These are phyloP conservation scores for Corydoras maculifer DNA, from an alignment of 2,113 vertebrate genomes.

Conservation along the genomic window DNA sequence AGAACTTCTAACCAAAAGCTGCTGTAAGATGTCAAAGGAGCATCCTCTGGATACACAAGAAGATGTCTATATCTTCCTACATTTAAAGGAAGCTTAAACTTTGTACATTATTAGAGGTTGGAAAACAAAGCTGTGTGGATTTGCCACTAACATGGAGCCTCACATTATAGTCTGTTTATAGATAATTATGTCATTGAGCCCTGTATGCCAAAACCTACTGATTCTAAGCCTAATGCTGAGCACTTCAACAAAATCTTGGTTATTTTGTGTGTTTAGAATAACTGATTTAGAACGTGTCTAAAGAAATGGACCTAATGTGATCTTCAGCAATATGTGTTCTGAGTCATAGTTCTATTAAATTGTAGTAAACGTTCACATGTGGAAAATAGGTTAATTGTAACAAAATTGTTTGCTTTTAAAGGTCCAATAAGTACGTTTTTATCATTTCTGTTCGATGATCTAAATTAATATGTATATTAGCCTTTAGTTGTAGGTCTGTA, in stretches of 20 bases:
- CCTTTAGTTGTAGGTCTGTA: no score
- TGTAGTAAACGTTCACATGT: background rate
- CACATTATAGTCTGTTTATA: constrained; percentile 34
- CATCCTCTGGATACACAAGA: constrained; percentile 25
- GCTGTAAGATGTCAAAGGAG: constrained; percentile 43
- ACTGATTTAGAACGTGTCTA: background rate
- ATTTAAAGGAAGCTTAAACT: constrained; percentile 24
- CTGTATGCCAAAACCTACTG: constrained; percentile 31
- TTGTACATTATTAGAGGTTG: constrained; percentile 14
- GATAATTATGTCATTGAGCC: constrained; percentile 30
- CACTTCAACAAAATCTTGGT: constrained; percentile 1
- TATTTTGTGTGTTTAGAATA: constrained; percentile 14
- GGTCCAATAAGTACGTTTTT: constrained; percentile 1
- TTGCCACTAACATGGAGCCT: constrained; percentile 30
- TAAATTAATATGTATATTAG: no score
- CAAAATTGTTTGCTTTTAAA: background rate
- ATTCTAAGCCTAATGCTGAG: constrained; percentile 12
- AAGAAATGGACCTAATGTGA: constrained; percentile 10
- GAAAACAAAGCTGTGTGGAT: constrained; percentile 25
- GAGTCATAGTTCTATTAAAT: constrained; percentile 13
- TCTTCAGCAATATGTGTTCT: background rate
- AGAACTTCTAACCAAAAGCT: constrained; percentile 36
- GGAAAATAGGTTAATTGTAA: background rate
- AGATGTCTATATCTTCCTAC: constrained; percentile 20
- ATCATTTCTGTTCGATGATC: background rate